Conservation (phyloP, 2,797 vertebrate species). For the Peromyscus nudipes region DNA sequence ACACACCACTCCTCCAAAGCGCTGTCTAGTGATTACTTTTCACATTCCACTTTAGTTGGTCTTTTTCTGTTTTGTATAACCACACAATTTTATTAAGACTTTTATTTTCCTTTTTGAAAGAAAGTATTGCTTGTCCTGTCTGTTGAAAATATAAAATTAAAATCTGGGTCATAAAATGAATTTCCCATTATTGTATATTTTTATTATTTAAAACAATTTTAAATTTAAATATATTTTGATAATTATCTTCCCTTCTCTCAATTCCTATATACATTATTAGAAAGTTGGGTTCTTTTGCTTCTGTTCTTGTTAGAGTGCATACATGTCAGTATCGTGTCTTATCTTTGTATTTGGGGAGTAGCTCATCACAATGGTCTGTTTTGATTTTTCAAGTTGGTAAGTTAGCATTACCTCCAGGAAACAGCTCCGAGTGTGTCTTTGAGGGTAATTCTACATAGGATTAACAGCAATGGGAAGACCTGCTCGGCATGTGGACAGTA, state of each 20-base stretch:
- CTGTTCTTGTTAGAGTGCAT: neutral
- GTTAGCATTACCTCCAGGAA: neutral
- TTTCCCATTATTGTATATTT: neutral
- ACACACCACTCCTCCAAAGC: neutral
- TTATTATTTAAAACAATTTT: neutral
- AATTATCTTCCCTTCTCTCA: neutral
- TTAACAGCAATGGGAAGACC: neutral
- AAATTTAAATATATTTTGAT: neutral
- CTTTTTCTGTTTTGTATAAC: neutral
- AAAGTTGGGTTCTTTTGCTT: neutral
- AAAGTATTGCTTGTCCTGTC: neutral
- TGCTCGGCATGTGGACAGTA: neutral
- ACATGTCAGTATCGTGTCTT: neutral
- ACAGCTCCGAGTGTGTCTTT: neutral
- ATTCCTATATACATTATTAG: neutral
- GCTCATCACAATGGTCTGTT: neutral
- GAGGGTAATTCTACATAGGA: neutral
- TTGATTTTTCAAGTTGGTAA: neutral
- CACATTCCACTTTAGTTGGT: neutral
- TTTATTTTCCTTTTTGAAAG: neutral
- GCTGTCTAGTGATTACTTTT: neutral
- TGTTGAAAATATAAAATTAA: neutral
- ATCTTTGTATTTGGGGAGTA: neutral
- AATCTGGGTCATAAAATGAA: neutral
- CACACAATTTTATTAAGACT: neutral